phyloP scores from a whole-genome alignment of 2,113 vertebrate genomes.

The Phrynosoma platyrhinos region DNA sequence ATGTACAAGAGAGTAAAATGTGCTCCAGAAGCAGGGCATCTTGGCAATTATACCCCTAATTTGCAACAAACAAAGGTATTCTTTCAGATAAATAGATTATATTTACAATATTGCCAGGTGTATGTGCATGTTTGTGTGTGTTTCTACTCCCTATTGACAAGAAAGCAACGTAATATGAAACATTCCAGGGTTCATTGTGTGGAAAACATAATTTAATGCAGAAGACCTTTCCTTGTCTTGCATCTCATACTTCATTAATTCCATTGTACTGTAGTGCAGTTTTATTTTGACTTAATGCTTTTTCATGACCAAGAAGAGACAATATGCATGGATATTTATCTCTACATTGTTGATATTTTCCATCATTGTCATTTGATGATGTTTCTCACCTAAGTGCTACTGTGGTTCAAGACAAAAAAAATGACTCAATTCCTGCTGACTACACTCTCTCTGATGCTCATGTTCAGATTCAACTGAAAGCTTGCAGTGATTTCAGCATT shows the following conservation, averaged over 20 bases:
- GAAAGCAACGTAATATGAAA: not conserved
- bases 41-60: constrained; percentile 25
- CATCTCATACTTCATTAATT: constrained; percentile 22
- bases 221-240: constrained; percentile 9
- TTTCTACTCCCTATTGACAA: not conserved
- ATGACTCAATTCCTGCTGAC: constrained; percentile 11
- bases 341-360: not conserved
- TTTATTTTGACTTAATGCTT: not conserved
- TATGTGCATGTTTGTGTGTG: not conserved
- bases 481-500: constrained; percentile 35
- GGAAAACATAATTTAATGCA: not conserved
- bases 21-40: not conserved
- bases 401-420: not conserved
- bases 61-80: constrained; percentile 24
- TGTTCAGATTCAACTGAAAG: not conserved
- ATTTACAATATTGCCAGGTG: not conserved
- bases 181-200: constrained; percentile 26
- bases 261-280: not conserved
- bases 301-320: not conserved
- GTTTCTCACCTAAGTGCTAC: not conserved
- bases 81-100: constrained; percentile 14
- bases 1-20: constrained; percentile 45
- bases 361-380: not conserved
- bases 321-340: not conserved
- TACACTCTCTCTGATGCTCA: not conserved